A percentile compares a stretch with the other conserved stretches of the same genome.
phyloP scores from a whole-genome alignment of 2,113 vertebrate species.

The Panthera tigris region DNA sequence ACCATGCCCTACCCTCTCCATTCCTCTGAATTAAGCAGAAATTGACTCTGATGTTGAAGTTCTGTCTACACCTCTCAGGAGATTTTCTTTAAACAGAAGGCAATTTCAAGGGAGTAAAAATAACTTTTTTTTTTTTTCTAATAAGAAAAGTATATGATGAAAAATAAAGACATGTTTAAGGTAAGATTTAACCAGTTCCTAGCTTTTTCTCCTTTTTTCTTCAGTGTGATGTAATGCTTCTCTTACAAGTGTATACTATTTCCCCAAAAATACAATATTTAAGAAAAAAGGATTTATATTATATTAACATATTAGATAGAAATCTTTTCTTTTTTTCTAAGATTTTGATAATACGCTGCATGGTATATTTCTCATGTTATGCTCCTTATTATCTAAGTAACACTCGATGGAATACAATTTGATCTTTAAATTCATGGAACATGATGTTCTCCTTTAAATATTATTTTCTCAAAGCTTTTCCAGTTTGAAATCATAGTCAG shows the following conservation, averaged over 20 bases:
- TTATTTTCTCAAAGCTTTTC: neutral
- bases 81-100: slow-evolving; percentile 78
- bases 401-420: neutral
- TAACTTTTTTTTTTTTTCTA: neutral
- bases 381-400: neutral
- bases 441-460: neutral
- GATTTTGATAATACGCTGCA: neutral
- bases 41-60: slow-evolving; percentile 78
- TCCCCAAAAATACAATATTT: neutral
- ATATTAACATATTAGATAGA: neutral
- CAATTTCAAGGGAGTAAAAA: slow-evolving; percentile 8
- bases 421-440: neutral
- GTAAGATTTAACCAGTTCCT: neutral
- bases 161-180: neutral
- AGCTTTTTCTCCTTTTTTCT: slow-evolving; percentile 30
- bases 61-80: slow-evolving; percentile 74
- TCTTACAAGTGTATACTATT: neutral
- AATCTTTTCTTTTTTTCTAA: neutral
- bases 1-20: slow-evolving; percentile 51
- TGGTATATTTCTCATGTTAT: neutral
- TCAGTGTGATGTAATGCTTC: slow-evolving; percentile 36
- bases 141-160: neutral
- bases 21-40: slow-evolving; percentile 80
- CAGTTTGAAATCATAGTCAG: neutral
- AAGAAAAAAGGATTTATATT: slow-evolving; percentile 49